Evolutionary conservation across 2,888 invertebrate genomes (phyloP), one percentile per base, ranked within the genome.

Genomic region (Gortyna flavago): DNA sequence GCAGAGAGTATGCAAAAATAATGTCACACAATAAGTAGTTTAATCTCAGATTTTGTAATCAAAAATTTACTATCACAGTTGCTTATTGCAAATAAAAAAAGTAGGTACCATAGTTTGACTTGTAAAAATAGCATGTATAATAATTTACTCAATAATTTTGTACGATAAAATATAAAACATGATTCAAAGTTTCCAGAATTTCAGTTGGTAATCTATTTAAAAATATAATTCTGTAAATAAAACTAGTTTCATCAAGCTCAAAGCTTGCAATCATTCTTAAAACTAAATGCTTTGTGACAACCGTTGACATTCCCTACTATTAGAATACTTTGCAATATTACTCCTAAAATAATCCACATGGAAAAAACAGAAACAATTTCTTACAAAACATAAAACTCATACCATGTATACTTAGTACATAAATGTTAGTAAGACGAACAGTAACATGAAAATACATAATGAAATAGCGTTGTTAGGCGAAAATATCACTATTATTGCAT

Each of bases 61-160:
- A 92, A 92, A 91, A 92, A 93, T 93, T 93, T 93, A 93, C 91
- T 96, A 96, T 96, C 96, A 96, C 96, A 96, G 96, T 93, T 94
- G 92, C 92, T 93, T 93, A 94, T 94, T 93, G 93, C 93, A 93
- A 94, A 93, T 89, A 90, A 93, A 93, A 88, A 48, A 79, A 87
- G 71, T n/a, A 59, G 25, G 2, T 80, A 72, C 21, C 9, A 7
- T 74, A 80, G 75, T 32, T 70, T 61, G 75, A 81, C 71, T 83
- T 82, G 70, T 79, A 84, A 79, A 83, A 75, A 81, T 75, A 75
- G 38, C 66, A 76, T 70, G 62, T 77, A 13, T 54, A 38, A 11
- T 70, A 78, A 65, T 71, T 75, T 72, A 78, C 72, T 81, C 18
- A 48, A 80, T 68, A 85, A 82, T 86, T 88, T 85, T 72, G 79